phyloP scores from a whole-genome alignment of 2,113 vertebrate species.

The Siphamia tubifer region DNA sequence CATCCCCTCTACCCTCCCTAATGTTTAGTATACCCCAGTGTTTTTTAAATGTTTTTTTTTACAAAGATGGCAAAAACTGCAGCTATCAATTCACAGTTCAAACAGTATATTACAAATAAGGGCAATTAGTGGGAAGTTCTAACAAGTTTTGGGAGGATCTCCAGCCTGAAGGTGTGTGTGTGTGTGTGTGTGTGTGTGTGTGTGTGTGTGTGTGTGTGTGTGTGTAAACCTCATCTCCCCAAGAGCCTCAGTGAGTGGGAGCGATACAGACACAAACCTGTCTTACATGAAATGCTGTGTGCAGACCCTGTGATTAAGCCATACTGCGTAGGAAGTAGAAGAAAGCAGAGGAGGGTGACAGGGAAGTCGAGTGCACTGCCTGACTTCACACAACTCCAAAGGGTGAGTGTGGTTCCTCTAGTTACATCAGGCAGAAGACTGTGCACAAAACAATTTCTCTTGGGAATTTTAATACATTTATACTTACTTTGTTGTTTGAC shows the following conservation, averaged over 20 bases:
- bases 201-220: slow-evolving; percentile 48
- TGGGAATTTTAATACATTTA: not conserved
- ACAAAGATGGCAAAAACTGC: not conserved
- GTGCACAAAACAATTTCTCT: not conserved
- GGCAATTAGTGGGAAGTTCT: slow-evolving; percentile 34
- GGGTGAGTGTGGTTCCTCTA: not conserved
- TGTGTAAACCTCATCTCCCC: slow-evolving; percentile 30
- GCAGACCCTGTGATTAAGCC: slow-evolving; percentile 54
- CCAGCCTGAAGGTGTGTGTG: slow-evolving; percentile 46
- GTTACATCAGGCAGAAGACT: not conserved
- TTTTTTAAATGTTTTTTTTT: not conserved
- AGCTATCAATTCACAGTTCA: not conserved
- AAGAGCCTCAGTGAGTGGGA: slow-evolving; percentile 54
- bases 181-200: slow-evolving; percentile 44
- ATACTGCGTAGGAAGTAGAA: slow-evolving; percentile 44
- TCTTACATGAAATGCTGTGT: slow-evolving; percentile 15
- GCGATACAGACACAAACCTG: slow-evolving; percentile 50
- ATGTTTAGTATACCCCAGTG: not conserved
- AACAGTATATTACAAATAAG: not conserved
- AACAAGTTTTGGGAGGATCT: slow-evolving; percentile 42
- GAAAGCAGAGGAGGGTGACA: slow-evolving; percentile 25
- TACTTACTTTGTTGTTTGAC: too few relatives aligned
- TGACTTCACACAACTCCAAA: slow-evolving; percentile 21
- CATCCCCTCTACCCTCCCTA: not conserved
- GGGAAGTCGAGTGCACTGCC: slow-evolving; percentile 1